phyloP scores from a whole-genome alignment of 2,113 vertebrate genomes.

The Hipposideros armiger region DNA sequence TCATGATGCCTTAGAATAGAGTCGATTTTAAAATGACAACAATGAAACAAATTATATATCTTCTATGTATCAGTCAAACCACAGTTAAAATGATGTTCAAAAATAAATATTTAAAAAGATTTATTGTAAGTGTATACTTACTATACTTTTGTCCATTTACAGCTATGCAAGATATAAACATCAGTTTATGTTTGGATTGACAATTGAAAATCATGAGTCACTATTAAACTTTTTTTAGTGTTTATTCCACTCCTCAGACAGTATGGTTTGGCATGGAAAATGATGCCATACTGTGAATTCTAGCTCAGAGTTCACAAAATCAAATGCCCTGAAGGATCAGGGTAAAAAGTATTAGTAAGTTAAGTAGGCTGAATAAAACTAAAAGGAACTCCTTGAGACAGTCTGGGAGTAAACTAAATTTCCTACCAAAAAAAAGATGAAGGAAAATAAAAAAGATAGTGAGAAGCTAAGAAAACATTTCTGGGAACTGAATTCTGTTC shows the following conservation, averaged over 20 bases:
- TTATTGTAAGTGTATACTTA: background rate
- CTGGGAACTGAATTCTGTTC: background rate
- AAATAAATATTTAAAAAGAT: constrained; percentile 59
- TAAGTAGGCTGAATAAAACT: background rate
- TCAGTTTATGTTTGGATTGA: background rate
- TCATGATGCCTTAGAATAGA: constrained; percentile 56
- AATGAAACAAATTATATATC: constrained; percentile 47
- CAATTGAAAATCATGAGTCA: background rate
- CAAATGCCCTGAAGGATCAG: background rate
- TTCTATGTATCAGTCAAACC: background rate
- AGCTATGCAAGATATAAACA: background rate
- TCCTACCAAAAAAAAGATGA: background rate
- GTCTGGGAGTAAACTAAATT: background rate
- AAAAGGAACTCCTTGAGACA: background rate
- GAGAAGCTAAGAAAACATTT: background rate
- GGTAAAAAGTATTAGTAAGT: background rate
- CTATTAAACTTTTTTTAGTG: background rate
- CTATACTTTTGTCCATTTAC: background rate
- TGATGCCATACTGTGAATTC: background rate
- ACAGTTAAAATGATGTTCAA: constrained; percentile 25
- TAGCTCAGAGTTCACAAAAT: background rate
- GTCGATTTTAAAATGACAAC: background rate
- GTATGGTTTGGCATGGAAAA: background rate
- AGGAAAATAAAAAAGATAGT: background rate
- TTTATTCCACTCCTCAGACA: background rate